Evolutionary conservation across 2,113 vertebrate genomes (phyloP).

Genomic region (Solenodon paradoxus): DNA sequence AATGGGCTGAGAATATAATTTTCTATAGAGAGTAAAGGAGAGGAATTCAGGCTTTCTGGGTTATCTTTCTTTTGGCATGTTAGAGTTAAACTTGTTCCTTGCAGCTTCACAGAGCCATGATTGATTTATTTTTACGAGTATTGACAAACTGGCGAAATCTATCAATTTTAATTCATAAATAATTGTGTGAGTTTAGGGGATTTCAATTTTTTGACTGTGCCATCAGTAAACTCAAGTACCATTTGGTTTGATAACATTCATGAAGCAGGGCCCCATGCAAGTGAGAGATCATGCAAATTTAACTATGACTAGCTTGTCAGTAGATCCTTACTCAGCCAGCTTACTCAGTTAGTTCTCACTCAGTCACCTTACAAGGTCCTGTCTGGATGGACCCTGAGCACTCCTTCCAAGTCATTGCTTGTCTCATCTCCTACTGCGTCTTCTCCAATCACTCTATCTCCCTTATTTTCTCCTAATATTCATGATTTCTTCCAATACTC

Average conservation of each 20-base stretch:
- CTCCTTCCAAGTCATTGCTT: background rate
- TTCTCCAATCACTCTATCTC: background rate
- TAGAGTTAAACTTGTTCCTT: background rate
- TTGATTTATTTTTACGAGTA: background rate
- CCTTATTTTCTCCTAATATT: background rate
- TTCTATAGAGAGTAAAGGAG: background rate
- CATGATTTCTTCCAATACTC: background rate
- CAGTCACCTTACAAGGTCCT: background rate
- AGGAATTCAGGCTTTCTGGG: background rate
- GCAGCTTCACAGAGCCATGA: background rate
- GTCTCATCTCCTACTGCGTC: fast-evolving
- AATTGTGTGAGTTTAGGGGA: background rate
- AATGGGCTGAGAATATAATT: background rate
- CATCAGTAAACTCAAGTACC: background rate
- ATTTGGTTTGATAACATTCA: background rate
- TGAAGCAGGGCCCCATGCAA: background rate
- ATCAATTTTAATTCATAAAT: background rate
- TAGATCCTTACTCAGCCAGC: background rate
- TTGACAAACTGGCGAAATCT: background rate
- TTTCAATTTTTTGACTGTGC: background rate
- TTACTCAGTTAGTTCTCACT: background rate
- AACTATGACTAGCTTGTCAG: background rate
- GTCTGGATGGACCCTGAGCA: background rate
- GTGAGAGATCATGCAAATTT: background rate
- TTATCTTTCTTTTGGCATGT: background rate